Evolutionary conservation across 2,113 vertebrate species (phyloP).

Genomic region (Chaetorhynchus papuensis): DNA sequence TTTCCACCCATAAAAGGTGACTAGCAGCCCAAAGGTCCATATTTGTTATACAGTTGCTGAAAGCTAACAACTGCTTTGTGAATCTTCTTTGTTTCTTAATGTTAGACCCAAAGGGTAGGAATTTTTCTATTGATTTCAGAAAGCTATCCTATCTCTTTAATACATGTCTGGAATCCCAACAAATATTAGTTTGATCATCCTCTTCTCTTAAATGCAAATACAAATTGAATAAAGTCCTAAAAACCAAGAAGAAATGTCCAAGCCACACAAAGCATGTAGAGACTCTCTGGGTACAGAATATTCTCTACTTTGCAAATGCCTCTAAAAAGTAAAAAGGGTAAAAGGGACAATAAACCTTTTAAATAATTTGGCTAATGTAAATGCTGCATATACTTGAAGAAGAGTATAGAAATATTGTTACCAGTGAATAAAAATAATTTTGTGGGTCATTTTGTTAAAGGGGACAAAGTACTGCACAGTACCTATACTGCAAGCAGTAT

Average conservation of each 20-base stretch:
- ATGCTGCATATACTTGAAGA: not conserved
- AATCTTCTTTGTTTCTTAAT: not conserved
- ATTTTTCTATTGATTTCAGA: not conserved
- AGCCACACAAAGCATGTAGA: not conserved
- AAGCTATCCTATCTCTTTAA: not conserved
- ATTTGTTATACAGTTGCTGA: not conserved
- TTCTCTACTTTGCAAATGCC: not conserved
- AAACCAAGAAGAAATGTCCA: not conserved
- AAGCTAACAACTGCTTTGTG: not conserved
- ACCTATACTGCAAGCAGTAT: not conserved
- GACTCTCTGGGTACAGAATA: not conserved
- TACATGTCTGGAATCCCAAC: not conserved
- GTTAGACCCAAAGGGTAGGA: not conserved
- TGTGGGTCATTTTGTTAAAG: not conserved
- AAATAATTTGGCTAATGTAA: not conserved
- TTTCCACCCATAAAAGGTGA: not conserved
- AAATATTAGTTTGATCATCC: not conserved
- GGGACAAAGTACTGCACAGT: not conserved
- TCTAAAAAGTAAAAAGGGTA: not conserved
- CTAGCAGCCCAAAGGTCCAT: not conserved
- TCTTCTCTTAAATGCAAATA: not conserved
- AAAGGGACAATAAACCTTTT: not conserved
- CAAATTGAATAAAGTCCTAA: not conserved
- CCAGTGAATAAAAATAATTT: not conserved
- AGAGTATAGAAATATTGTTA: not conserved